Base-by-base conservation (phyloP, 2,888 invertebrate genomes). In the Netelia fuscicornis region DNA sequence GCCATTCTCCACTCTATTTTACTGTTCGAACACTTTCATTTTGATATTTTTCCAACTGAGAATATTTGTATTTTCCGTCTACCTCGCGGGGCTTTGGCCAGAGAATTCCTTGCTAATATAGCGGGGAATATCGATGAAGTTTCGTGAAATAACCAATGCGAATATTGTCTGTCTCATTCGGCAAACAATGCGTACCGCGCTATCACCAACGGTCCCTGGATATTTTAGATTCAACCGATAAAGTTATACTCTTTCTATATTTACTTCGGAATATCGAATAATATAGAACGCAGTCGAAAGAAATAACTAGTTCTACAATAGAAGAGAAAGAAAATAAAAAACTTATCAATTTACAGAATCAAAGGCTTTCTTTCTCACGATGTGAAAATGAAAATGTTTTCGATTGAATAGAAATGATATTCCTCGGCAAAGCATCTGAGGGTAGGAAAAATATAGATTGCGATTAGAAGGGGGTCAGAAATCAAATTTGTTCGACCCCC, bases 91-190 rank as follows among this genome's bases (percentile, higher is more conserved):
- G 30, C 62, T 75, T 56, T 68, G 62, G 2, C 52, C 25, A 54
- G 58, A 64, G 44, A 58, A 44, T 17, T n/a, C 74, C 67, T 23
- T 2, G 86, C 86, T 86, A 87, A 89, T 90, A 90, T 88, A 89
- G 88, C 88, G 87, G 87, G 76, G 90, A 90, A 91, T 91, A 91
- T 91, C 90, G 91, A 91, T 90, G 90, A 90, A 89, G 90, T 89
- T 87, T 86, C 86, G 81, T 70, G 83, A 64, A 72, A 79, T 8
- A 76, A 81, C 83, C 67, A 70, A 71, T 81, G 76, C 54, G 58
- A 8, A 6, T 5, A 37, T 37, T 8, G 37, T 6, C 37, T 20
- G 44, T 65, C 67, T 67, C 30, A 81, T 83, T 72, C 60, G 23
- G 62, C 42, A 64, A 56, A 78, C 71, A 75, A 70, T 65, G 70